These are phyloP conservation scores for Protobothrops mucrosquamatus DNA, from an alignment of 2,113 vertebrate genomes.

Conservation along the genomic window DNA sequence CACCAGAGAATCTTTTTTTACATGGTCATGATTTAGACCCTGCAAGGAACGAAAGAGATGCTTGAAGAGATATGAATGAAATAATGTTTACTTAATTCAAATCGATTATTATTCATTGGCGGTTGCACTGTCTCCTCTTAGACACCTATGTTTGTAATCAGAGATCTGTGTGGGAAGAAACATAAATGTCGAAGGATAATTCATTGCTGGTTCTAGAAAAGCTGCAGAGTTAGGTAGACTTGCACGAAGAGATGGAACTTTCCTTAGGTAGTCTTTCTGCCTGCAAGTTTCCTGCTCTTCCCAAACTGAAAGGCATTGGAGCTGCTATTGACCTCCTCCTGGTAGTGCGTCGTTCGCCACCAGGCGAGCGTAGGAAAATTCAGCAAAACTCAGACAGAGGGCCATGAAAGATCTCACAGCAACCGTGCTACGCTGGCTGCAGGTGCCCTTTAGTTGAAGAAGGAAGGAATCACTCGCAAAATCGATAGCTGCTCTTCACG, in stretches of 20 bases:
- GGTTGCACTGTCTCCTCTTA: not conserved
- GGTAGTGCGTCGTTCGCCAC: fast-evolving
- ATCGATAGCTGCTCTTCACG: constrained; percentile 58
- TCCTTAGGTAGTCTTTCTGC: not conserved
- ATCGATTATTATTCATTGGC: constrained; percentile 32
- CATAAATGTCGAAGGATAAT: not conserved
- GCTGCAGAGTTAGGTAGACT: not conserved
- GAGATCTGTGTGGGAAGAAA: not conserved
- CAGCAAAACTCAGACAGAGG: not conserved
- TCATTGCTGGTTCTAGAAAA: not conserved
- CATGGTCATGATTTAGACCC: not conserved
- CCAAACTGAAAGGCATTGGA: not conserved
- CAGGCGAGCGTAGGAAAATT: not conserved
- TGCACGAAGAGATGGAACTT: not conserved
- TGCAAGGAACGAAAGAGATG: not conserved
- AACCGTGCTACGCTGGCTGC: not conserved
- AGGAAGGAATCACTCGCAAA: constrained; percentile 55
- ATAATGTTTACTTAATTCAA: constrained; percentile 55
- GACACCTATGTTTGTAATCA: not conserved
- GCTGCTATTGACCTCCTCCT: not conserved
- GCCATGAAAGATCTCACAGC: not conserved
- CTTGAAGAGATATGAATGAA: constrained; percentile 38
- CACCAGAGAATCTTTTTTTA: not conserved
- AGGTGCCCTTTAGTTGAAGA: not conserved
- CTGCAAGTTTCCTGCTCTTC: not conserved